phyloP scores from a whole-genome alignment of 2,888 invertebrate genomes.

The Anthophora plumipes region DNA sequence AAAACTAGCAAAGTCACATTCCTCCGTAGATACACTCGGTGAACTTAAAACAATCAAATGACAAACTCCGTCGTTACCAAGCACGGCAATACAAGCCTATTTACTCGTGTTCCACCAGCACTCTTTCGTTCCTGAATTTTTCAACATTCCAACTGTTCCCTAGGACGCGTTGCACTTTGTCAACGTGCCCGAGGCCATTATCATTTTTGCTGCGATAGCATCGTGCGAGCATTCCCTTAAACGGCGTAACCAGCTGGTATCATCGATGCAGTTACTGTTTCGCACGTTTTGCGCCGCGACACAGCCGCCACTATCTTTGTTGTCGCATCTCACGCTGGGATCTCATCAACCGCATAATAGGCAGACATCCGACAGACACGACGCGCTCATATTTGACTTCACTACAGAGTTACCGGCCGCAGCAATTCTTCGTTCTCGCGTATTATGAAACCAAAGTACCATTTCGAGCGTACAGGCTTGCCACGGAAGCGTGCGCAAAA shows the following conservation, averaged over 20 bases:
- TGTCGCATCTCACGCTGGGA: constrained; percentile 56
- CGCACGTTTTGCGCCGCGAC: constrained; percentile 45
- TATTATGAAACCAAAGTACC: constrained; percentile 19
- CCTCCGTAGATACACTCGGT: neutral
- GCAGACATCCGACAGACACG: constrained; percentile 40
- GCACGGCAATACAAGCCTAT: neutral
- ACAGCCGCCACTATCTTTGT: constrained; percentile 37
- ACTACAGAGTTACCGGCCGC: neutral
- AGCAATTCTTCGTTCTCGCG: constrained; percentile 23
- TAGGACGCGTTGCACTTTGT: constrained; percentile 20
- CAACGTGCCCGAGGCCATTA: constrained; percentile 32
- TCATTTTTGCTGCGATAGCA: constrained; percentile 44
- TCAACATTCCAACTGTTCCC: constrained; percentile 3
- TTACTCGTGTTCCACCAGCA: neutral
- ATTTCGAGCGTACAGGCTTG: constrained; percentile 23
- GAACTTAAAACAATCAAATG: neutral
- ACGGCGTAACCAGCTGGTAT: constrained; percentile 38
- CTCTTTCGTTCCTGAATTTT: neutral
- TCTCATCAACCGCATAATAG: constrained; percentile 63
- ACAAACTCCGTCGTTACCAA: neutral
- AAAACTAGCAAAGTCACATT: too few relatives aligned
- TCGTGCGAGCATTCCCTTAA: constrained; percentile 41
- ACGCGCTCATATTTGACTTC: constrained; percentile 59
- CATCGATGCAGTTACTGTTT: constrained; percentile 32
- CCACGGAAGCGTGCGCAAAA: neutral